Base-by-base conservation (phyloP, 2,888 invertebrate species). In the Anticlea derivata region DNA sequence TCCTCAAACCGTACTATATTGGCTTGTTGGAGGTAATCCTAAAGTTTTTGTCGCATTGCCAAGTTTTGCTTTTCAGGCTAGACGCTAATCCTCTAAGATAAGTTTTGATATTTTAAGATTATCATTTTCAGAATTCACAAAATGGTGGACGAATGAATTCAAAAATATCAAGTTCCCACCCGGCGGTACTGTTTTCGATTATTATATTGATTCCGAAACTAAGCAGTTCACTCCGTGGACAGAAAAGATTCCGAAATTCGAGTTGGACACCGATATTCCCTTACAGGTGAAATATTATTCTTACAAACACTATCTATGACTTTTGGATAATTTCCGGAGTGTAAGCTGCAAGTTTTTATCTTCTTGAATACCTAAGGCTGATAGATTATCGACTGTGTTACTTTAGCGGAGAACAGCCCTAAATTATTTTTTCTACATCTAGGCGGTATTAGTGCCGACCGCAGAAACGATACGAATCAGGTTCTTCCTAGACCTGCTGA, bases 101-200 rank as follows among this genome's bases (percentile, higher is more conserved):
- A n/a, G n/a, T n/a, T n/a, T n/a, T 17, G 17, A 17, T 4, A 17
- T 17, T 3, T 17, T 4, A 17, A 17, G 4, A 17, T 17, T 2
- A 3, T 17, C 4, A 43, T 81, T 94, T 70, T 74, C 91, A 65
- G 96, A 99, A 81, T 99, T 98, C 80, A 96, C 97, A 31, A 98
- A 98, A 91, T 99, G 99, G 99, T 99, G 98, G 97, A 92, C 95
- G 7, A 97, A 97, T 73, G 99, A 99, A 82, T 99, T 98, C 83
- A 99, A 99, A 86, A 95, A 95, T 13, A 93, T 99, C 1, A 98
- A 97, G 83, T 98, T 98, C 80, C 98, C 99, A 1, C 65, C 94
- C 41, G 95, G 96, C 50, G 98, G 98, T 2, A 97, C 97, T 0
- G 97, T 99, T 4, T 99, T 99, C 75, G 98, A 99, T 87, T 99